Evolutionary conservation across 2,888 invertebrate genomes (phyloP).

Genomic region (Lithophane ornitopus): DNA sequence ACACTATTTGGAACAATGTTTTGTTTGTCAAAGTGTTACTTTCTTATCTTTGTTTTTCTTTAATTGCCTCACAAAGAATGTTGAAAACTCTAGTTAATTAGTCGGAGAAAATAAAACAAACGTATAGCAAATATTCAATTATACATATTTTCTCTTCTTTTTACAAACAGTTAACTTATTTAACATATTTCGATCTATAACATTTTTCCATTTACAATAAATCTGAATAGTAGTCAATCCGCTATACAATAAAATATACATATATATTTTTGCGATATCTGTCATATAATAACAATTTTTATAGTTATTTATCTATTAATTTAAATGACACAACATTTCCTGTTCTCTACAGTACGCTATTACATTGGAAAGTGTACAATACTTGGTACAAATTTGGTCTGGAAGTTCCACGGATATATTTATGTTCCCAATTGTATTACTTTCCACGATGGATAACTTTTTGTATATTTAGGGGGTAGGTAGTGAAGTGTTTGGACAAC

Average conservation of each 20-base stretch:
- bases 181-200: constrained; percentile 89
- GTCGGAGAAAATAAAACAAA: constrained; percentile 80
- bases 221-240: constrained; percentile 88
- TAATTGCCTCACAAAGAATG: neutral
- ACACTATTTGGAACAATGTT: neutral
- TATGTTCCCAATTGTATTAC: constrained; percentile 62
- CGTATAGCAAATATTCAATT: constrained; percentile 88
- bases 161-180: constrained; percentile 90
- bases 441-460: constrained; percentile 51
- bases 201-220: constrained; percentile 89
- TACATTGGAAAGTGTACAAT: constrained; percentile 78
- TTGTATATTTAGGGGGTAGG: constrained; percentile 44
- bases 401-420: constrained; percentile 60
- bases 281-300: constrained; percentile 85
- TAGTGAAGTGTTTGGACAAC: constrained; percentile 44
- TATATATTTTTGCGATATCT: constrained; percentile 86
- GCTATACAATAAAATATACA: constrained; percentile 90
- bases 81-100: neutral
- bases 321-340: constrained; percentile 88
- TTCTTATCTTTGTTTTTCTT: neutral
- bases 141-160: constrained; percentile 90
- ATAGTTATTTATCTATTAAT: constrained; percentile 87
- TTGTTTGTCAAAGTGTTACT: neutral
- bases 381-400: constrained; percentile 62
- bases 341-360: constrained; percentile 79